phyloP scores from a whole-genome alignment of 2,797 vertebrate species.

The Myotis daubentonii region DNA sequence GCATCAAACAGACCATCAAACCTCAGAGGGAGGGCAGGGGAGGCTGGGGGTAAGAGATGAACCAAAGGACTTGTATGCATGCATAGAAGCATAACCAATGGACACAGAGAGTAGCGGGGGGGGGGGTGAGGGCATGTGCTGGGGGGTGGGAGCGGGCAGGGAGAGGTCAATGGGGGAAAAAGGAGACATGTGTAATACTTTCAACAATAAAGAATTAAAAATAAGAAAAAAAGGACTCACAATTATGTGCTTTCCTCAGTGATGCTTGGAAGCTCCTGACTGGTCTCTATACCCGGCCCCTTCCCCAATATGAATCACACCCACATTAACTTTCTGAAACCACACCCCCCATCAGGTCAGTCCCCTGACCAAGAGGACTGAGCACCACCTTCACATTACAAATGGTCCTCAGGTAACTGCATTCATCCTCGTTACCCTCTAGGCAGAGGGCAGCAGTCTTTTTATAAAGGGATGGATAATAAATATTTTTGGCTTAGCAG shows the following conservation, averaged over 20 bases:
- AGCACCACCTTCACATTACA: background rate
- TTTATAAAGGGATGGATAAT: background rate
- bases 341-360: background rate
- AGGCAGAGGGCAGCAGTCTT: background rate
- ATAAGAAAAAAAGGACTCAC: background rate
- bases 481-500: background rate
- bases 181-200: too few relatives aligned
- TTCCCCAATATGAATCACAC: background rate
- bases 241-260: background rate
- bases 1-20: too few relatives aligned
- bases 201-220: too few relatives aligned
- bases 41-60: too few relatives aligned
- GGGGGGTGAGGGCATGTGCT: too few relatives aligned
- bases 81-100: too few relatives aligned
- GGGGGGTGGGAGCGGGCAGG: too few relatives aligned
- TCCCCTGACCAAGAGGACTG: background rate
- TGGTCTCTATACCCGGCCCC: background rate
- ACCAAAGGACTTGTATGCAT: too few relatives aligned
- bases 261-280: background rate
- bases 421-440: background rate
- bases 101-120: too few relatives aligned
- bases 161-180: too few relatives aligned
- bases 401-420: background rate
- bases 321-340: background rate
- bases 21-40: too few relatives aligned